Percentiles rank a stretch among this genome's conserved stretches.
Conservation (phyloP, 2,797 vertebrate species). For the Cygnus olor region DNA sequence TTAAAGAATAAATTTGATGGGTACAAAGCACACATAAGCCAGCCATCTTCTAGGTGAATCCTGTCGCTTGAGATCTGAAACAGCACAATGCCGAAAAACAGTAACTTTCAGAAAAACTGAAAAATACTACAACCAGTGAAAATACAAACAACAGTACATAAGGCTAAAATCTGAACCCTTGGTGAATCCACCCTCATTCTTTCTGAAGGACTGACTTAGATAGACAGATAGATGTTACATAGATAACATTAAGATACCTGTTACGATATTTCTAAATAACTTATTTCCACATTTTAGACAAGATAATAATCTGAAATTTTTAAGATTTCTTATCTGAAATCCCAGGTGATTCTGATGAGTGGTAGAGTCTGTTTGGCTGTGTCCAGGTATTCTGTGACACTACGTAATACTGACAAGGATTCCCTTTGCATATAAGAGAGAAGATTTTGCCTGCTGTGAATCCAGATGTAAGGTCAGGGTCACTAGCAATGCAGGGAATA, state of each 20-base stretch:
- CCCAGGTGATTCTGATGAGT: not conserved
- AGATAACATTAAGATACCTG: not conserved
- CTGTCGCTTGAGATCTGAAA: not conserved
- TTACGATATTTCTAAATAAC: not conserved
- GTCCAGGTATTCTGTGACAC: not conserved
- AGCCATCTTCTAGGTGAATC: not conserved
- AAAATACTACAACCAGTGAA: not conserved
- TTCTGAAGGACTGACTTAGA: not conserved
- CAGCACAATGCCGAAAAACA: not conserved
- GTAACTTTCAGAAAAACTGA: not conserved
- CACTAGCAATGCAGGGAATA: not conserved
- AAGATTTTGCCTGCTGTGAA: not conserved
- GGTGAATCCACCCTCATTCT: not conserved
- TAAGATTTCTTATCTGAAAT: not conserved
- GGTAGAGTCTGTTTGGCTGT: not conserved
- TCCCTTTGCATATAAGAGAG: not conserved
- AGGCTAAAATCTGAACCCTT: not conserved
- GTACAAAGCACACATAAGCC: rapidly evolving
- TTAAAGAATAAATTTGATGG: not conserved
- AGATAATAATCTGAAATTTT: not conserved
- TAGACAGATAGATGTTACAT: not conserved
- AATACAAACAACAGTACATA: not conserved
- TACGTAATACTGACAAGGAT: not conserved
- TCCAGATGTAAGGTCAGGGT: not conserved
- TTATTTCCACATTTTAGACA: not conserved